Percentiles rank a stretch among this genome's conserved stretches.
Evolutionary conservation across 2,797 vertebrate genomes (phyloP).

Genomic region (Atherinosoma microstoma): DNA sequence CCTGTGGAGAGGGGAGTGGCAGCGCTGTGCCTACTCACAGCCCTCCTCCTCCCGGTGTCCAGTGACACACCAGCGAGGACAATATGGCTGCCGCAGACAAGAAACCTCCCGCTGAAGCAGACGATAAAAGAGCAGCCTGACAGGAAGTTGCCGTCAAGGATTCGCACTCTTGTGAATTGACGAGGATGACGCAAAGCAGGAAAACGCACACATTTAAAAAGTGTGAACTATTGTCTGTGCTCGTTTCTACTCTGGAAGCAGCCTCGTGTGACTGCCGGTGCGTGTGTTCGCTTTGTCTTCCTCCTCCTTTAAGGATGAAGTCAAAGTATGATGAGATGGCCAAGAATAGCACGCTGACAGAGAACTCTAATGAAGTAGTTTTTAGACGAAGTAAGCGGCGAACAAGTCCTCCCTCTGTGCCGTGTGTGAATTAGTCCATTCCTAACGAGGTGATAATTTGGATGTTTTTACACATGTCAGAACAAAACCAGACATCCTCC

Average conservation of each 20-base stretch:
- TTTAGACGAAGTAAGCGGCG: constrained; percentile 6
- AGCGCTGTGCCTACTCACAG: constrained; percentile 26
- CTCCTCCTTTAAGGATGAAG: not conserved
- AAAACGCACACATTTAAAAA: constrained; percentile 11
- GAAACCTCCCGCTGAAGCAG: constrained; percentile 72
- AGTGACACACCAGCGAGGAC: constrained; percentile 65
- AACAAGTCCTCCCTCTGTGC: constrained; percentile 54
- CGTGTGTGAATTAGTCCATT: constrained; percentile 44
- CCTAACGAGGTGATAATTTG: constrained; percentile 79
- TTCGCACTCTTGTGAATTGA: constrained; percentile 47
- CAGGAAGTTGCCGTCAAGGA: constrained; percentile 74
- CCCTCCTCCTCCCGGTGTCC: constrained; percentile 37
- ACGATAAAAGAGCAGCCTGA: constrained; percentile 68
- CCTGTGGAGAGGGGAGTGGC: constrained; percentile 77
- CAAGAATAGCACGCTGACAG: constrained; percentile 18
- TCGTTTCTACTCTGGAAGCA: constrained; percentile 25
- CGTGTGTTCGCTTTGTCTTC: not conserved
- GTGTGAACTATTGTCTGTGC: constrained; percentile 42
- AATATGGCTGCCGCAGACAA: constrained; percentile 72
- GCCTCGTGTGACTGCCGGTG: not conserved
- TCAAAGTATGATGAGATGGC: constrained; percentile 11
- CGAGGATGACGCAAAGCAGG: constrained; percentile 21
- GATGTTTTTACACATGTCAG: constrained; percentile 70
- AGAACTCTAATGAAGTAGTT: constrained; percentile 17
- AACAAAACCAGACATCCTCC: constrained; percentile 62